Evolutionary conservation across 2,888 invertebrate genomes (phyloP), one percentile per base, ranked within the genome.

Genomic region (Branchellion lobata): DNA sequence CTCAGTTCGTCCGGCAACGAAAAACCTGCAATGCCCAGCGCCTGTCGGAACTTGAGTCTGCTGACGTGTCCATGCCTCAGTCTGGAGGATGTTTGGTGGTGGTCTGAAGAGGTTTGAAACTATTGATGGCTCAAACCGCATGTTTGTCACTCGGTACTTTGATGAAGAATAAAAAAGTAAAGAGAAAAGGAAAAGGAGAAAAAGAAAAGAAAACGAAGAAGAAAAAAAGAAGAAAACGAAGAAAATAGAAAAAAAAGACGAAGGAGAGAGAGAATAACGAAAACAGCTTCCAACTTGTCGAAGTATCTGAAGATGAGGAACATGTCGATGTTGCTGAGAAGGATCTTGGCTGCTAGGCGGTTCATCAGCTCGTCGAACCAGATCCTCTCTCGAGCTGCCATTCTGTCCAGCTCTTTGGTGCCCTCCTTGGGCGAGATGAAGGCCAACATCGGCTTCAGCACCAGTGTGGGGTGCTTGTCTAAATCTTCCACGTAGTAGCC

Each of bases 21-120:
- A 21, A 87, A 83, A 68, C 86, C 86, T 34, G 87, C 80, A 83
- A 86, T 86, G 3, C 85, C 86, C 82, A 87, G 83, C 76, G 85
- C 85, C 80, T 87, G 87, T 8, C 86, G 84, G 84, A 88, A 88
- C 83, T 87, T 86, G 2, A 83, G 79, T 21, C 84, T 82, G 0
- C 86, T 87, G 53, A 88, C 85, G 82, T 87, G 86, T 53, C 87
- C 86, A 83, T 86, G 86, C 83, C 87, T 87, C 82, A 87, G 86
- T 80, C 87, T 87, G 83, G 82, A 83, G n/a, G 47, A 80, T 21
- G n/a, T n/a, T n/a, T n/a, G n/a, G n/a, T n/a, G n/a, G 78, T 18
- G 51, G 47, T 27, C 27, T 29, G 11, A 27, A 27, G 51, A 51
- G 47, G 0, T 71, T 21, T 29, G 33, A 8, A 3, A 24, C 5